phyloP scores from a whole-genome alignment of 2,888 invertebrate genomes.

The Biston stratarius region DNA sequence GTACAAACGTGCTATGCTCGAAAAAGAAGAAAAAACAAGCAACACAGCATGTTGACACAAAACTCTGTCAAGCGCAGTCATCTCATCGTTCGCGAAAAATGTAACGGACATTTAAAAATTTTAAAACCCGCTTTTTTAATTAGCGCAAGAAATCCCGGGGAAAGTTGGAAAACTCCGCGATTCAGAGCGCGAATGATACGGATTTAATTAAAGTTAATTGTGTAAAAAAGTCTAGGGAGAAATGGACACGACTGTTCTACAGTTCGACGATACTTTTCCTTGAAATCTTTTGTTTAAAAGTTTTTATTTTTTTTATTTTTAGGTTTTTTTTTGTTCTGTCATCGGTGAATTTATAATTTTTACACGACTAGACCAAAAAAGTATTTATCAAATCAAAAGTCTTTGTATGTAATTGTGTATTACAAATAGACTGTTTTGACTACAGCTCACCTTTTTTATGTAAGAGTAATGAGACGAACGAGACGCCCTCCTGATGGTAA shows the following conservation, averaged over 20 bases:
- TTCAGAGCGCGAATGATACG: slow-evolving; percentile 56
- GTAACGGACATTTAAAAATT: slow-evolving; percentile 49
- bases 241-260: slow-evolving; percentile 43
- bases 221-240: slow-evolving; percentile 54
- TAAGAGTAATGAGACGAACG: no score
- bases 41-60: slow-evolving; percentile 11
- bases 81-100: slow-evolving; percentile 35
- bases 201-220: slow-evolving; percentile 66
- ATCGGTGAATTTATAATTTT: slow-evolving; percentile 4
- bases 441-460: no score
- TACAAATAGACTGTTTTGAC: no score
- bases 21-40: background rate
- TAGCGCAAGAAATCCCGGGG: slow-evolving; percentile 52
- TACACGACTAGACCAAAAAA: no score
- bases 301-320: slow-evolving; percentile 1
- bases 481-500: no score
- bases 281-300: slow-evolving; percentile 24
- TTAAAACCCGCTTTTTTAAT: slow-evolving; percentile 54
- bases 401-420: no score
- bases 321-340: background rate
- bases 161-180: slow-evolving; percentile 51
- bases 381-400: no score
- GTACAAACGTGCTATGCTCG: no score
- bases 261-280: slow-evolving; percentile 36
- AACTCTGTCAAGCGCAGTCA: slow-evolving; percentile 22